A percentile compares a stretch with the other conserved stretches of the same genome.
phyloP scores from a whole-genome alignment of 2,888 invertebrate species.

The Xestia ashworthii region DNA sequence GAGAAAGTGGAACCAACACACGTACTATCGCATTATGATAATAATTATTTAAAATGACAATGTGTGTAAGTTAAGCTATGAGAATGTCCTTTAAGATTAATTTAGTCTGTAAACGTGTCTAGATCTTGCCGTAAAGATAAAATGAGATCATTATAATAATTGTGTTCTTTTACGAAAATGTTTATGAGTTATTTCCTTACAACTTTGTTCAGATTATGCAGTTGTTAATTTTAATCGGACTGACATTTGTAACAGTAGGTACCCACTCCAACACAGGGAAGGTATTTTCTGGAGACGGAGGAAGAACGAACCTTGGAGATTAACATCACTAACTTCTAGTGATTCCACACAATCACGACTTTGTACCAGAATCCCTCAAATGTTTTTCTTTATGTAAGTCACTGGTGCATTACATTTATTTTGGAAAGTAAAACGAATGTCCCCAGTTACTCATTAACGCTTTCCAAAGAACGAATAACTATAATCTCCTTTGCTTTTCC shows the following conservation, averaged over 20 bases:
- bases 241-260: background rate
- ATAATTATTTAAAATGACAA: background rate
- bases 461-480: conserved; percentile 18
- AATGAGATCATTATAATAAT: conserved; percentile 19
- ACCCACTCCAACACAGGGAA: background rate
- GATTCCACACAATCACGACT: background rate
- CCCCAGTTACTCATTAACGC: background rate
- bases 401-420: background rate
- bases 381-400: background rate
- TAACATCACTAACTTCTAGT: background rate
- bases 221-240: background rate
- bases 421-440: background rate
- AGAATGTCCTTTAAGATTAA: conserved; percentile 11
- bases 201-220: background rate
- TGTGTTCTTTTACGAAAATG: conserved; percentile 2
- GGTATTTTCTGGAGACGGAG: background rate
- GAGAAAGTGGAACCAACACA: conserved; percentile 22
- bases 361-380: background rate
- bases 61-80: background rate
- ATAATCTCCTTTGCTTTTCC: conserved; percentile 21
- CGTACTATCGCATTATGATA: conserved; percentile 25
- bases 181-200: conserved; percentile 15
- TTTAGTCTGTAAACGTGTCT: conserved; percentile 3
- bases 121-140: conserved; percentile 44
- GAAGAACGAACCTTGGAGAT: background rate